These are phyloP conservation scores for Vanessa cardui DNA, from an alignment of 2,888 invertebrate species.

Conservation along the genomic window DNA sequence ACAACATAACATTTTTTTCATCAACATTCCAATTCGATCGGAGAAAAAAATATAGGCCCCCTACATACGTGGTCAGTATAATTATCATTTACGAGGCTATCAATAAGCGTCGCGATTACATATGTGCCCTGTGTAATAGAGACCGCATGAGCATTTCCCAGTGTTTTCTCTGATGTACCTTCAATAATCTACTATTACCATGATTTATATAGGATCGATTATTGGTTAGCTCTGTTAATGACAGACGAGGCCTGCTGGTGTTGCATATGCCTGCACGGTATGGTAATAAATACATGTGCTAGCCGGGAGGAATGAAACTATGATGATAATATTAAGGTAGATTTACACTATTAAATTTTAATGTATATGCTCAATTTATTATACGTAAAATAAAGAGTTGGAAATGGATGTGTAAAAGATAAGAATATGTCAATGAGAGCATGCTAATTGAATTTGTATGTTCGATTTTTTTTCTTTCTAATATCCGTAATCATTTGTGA, in stretches of 20 bases:
- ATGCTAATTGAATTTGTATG: no score
- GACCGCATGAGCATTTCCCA: slow-evolving; percentile 70
- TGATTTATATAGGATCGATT: slow-evolving; percentile 79
- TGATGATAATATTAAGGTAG: slow-evolving; percentile 16
- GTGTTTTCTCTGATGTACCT: slow-evolving; percentile 72
- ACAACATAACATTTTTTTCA: background rate
- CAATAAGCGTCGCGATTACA: slow-evolving; percentile 78
- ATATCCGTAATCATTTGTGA: no score
- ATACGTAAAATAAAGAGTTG: no score
- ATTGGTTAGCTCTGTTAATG: slow-evolving; percentile 72
- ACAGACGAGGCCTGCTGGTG: slow-evolving; percentile 63
- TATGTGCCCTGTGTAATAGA: slow-evolving; percentile 71
- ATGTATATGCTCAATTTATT: background rate
- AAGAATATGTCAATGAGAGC: no score
- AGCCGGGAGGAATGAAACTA: slow-evolving; percentile 46
- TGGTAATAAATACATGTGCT: slow-evolving; percentile 56
- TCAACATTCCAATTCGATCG: slow-evolving; percentile 6
- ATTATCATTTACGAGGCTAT: slow-evolving; percentile 63
- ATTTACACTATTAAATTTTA: slow-evolving; percentile 11
- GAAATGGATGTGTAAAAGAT: no score
- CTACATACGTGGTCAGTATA: slow-evolving; percentile 28
- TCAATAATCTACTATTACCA: slow-evolving; percentile 80
- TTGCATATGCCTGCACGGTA: slow-evolving; percentile 61
- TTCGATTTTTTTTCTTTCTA: no score
- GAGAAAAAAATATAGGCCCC: slow-evolving; percentile 10